These are phyloP conservation scores for Abrostola triplasia DNA, from an alignment of 2,888 invertebrate species.

Conservation along the genomic window DNA sequence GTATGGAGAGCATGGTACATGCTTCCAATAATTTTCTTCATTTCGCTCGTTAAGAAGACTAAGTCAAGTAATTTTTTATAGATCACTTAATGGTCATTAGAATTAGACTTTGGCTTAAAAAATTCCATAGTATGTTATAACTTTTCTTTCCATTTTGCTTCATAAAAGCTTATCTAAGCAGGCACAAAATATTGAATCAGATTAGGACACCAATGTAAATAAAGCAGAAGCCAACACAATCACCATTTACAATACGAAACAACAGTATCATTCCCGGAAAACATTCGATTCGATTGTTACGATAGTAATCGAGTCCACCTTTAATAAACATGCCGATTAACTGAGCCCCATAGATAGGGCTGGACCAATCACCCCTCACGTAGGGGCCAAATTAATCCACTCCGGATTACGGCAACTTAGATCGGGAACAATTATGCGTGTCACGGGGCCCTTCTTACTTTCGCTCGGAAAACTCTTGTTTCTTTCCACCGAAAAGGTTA, in stretches of 20 bases:
- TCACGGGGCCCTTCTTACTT: slow-evolving; percentile 28
- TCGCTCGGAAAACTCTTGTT: slow-evolving; percentile 8
- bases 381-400: slow-evolving; percentile 48
- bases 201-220: background rate
- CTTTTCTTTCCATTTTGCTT: too few species aligned
- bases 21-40: too few species aligned
- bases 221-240: background rate
- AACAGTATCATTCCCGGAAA: slow-evolving; percentile 10
- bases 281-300: slow-evolving; percentile 40
- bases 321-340: slow-evolving; percentile 51
- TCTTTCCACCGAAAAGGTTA: background rate
- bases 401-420: slow-evolving; percentile 32
- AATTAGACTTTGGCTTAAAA: too few species aligned
- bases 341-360: slow-evolving; percentile 31
- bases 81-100: too few species aligned
- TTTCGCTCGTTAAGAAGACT: too few species aligned
- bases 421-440: slow-evolving; percentile 39
- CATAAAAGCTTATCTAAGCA: too few species aligned
- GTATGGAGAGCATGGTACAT: too few species aligned
- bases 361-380: slow-evolving; percentile 45
- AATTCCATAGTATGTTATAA: too few species aligned
- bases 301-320: slow-evolving; percentile 38
- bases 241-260: background rate
- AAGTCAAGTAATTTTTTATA: too few species aligned
- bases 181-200: too few species aligned